A percentile compares a stretch with the other conserved stretches of the same genome.
phyloP scores from a whole-genome alignment of 2,797 vertebrate species.

The Brachyrhaphis roseni region DNA sequence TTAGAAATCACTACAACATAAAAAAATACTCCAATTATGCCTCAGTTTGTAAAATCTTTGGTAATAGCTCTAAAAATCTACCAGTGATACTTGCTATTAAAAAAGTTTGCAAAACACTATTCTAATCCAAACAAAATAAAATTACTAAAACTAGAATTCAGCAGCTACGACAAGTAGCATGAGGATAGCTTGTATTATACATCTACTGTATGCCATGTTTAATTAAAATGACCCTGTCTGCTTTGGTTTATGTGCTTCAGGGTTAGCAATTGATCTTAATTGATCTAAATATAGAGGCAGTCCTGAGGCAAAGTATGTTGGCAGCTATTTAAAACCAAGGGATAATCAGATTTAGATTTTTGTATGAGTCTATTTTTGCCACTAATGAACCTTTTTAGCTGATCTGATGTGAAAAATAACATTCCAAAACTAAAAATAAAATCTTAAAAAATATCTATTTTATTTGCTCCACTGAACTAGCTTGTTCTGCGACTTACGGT shows the following conservation, averaged over 20 bases:
- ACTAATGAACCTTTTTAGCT: neutral
- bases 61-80: neutral
- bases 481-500: no score
- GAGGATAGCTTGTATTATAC: neutral
- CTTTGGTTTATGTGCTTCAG: slow-evolving; percentile 39
- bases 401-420: neutral
- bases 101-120: neutral
- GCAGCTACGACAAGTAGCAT: neutral
- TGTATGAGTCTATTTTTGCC: neutral
- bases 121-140: neutral
- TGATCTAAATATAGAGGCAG: slow-evolving; percentile 45
- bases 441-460: neutral
- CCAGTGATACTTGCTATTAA: neutral
- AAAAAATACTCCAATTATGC: neutral
- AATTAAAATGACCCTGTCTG: slow-evolving; percentile 13
- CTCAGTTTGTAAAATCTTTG: neutral
- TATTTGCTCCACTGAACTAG: neutral
- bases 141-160: neutral
- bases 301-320: neutral
- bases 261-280: slow-evolving; percentile 48
- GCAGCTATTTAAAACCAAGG: slow-evolving; percentile 29
- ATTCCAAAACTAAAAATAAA: neutral
- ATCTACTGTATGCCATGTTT: neutral
- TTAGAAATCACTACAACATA: neutral
- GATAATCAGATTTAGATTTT: slow-evolving; percentile 36